phyloP scores from a whole-genome alignment of 2,797 vertebrate species.

The Channallabes apus region DNA sequence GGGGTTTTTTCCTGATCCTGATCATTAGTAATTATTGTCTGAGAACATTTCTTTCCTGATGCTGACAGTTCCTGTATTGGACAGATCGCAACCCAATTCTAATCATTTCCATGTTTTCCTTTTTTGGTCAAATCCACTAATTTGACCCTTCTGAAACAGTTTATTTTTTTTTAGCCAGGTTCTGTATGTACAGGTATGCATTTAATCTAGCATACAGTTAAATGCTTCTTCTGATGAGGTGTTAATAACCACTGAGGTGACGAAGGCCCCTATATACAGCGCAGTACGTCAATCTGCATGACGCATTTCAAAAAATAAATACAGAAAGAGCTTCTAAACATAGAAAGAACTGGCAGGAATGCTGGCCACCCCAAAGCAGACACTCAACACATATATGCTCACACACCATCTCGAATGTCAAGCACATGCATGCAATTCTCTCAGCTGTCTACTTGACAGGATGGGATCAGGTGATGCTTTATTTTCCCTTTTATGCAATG shows the following conservation, averaged over 20 bases:
- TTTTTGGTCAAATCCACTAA: too few species aligned
- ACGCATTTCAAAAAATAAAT: slow-evolving; percentile 19
- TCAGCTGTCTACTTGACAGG: slow-evolving; percentile 55
- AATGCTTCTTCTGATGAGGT: neutral
- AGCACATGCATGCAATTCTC: slow-evolving; percentile 45
- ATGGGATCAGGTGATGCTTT: slow-evolving; percentile 60
- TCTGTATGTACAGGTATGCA: neutral
- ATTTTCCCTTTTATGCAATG: slow-evolving; percentile 43
- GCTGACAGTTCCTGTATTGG: too few species aligned
- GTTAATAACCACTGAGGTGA: neutral
- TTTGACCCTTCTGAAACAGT: too few species aligned
- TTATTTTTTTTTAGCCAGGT: too few species aligned
- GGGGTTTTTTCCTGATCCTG: too few species aligned
- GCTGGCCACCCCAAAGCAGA: neutral
- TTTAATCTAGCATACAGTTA: neutral
- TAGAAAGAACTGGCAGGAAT: neutral
- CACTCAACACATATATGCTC: slow-evolving; percentile 32
- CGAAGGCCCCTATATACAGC: neutral
- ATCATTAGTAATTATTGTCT: too few species aligned
- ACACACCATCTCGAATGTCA: slow-evolving; percentile 61
- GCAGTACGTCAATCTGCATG: slow-evolving; percentile 11
- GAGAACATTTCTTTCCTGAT: too few species aligned
- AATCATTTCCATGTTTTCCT: too few species aligned
- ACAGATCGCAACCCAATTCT: too few species aligned
- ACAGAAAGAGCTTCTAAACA: slow-evolving; percentile 24